Percentiles rank a stretch among this genome's conserved stretches.
phyloP scores from a whole-genome alignment of 2,113 vertebrate species.

The Dunckerocampus dactyliophorus region DNA sequence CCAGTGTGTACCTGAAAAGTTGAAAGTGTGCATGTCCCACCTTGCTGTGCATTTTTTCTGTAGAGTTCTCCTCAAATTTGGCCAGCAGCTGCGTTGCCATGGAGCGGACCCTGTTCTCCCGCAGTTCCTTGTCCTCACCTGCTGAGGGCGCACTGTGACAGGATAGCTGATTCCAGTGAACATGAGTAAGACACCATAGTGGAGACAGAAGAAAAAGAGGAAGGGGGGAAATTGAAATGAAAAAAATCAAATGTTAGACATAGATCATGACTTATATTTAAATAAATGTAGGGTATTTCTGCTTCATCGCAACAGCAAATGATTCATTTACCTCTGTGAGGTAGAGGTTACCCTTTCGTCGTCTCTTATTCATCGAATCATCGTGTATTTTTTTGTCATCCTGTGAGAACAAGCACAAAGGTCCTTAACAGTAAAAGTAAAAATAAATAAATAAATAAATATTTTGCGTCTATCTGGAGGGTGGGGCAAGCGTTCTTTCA shows the following conservation, averaged over 20 bases:
- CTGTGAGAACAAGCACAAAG: slow-evolving; percentile 53
- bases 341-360: slow-evolving; percentile 76
- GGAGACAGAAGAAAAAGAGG: neutral
- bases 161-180: slow-evolving; percentile 62
- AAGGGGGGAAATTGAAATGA: too few relatives aligned
- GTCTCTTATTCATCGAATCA: slow-evolving; percentile 81
- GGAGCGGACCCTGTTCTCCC: slow-evolving; percentile 89
- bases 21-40: slow-evolving; percentile 62
- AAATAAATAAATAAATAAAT: too few relatives aligned
- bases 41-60: slow-evolving; percentile 68
- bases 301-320: too few relatives aligned
- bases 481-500: too few relatives aligned
- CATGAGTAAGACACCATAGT: neutral
- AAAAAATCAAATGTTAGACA: neutral
- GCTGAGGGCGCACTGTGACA: slow-evolving; percentile 66
- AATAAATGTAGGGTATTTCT: neutral
- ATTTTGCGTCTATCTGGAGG: neutral
- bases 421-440: neutral
- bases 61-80: slow-evolving; percentile 88
- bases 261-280: neutral
- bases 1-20: neutral
- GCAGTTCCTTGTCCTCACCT: slow-evolving; percentile 71
- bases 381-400: slow-evolving; percentile 80
- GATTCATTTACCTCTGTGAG: slow-evolving; percentile 77
- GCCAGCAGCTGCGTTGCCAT: slow-evolving; percentile 93